Conservation (phyloP, 2,797 vertebrate genomes). For the Vespertilio murinus region DNA sequence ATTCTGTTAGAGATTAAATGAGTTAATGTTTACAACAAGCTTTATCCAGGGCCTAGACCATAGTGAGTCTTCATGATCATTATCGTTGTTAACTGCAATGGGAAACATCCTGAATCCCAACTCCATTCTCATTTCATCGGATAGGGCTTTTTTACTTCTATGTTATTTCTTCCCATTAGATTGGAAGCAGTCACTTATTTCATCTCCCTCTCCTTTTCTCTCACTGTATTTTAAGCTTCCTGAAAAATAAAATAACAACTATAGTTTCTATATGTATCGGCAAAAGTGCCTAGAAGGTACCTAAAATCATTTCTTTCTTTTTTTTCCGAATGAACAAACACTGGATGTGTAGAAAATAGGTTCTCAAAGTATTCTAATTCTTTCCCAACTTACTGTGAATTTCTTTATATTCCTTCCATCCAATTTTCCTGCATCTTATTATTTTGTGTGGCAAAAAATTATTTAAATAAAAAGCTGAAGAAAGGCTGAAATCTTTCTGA, state of each 20-base stretch:
- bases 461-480: background rate
- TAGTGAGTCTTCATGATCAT: background rate
- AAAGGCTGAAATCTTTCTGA: background rate
- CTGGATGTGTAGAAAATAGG: background rate
- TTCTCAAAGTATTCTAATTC: background rate
- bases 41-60: background rate
- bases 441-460: background rate
- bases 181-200: background rate
- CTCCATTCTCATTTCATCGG: background rate
- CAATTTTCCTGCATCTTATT: background rate
- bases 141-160: background rate
- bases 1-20: background rate
- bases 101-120: background rate
- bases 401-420: constrained; percentile 5
- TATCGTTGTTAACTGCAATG: background rate
- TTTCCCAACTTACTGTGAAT: background rate
- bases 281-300: background rate
- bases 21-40: background rate
- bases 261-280: background rate
- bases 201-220: accelerated
- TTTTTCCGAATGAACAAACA: background rate
- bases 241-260: background rate
- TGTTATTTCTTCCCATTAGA: background rate
- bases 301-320: background rate
- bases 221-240: background rate